These are phyloP conservation scores for Sceloporus undulatus DNA, from an alignment of 2,113 vertebrate species.

Conservation along the genomic window DNA sequence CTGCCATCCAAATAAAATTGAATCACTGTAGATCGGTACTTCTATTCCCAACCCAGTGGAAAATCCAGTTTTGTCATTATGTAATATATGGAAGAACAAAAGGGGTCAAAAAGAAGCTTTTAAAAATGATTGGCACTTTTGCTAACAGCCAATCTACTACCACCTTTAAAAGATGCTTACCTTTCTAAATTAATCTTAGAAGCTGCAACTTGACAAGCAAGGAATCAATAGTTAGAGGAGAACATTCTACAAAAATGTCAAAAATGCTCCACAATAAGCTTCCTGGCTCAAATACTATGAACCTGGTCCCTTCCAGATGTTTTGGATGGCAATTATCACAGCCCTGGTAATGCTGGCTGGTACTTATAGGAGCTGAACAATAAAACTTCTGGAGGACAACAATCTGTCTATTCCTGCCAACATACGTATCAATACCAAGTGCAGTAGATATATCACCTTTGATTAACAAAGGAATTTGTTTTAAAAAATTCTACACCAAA, in stretches of 20 bases:
- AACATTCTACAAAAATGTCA: background rate
- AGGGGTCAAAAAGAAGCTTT: too few relatives aligned
- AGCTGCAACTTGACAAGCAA: background rate
- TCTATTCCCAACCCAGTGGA: too few relatives aligned
- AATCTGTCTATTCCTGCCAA: background rate
- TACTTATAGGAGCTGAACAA: too few relatives aligned
- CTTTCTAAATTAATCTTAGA: background rate
- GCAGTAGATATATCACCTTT: too few relatives aligned
- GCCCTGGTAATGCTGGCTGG: too few relatives aligned
- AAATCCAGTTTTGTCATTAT: too few relatives aligned
- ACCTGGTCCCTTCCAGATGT: background rate
- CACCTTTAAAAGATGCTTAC: background rate
- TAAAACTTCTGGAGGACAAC: too few relatives aligned
- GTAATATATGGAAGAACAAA: background rate
- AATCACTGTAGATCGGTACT: too few relatives aligned
- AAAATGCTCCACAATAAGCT: too few relatives aligned
- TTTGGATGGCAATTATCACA: too few relatives aligned
- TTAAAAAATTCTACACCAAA: background rate
- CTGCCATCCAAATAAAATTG: too few relatives aligned
- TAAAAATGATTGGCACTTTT: too few relatives aligned
- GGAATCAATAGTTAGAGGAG: background rate
- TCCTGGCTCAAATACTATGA: background rate
- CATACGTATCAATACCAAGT: background rate
- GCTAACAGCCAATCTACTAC: background rate
- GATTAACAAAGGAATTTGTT: background rate